A percentile compares a stretch with the other conserved stretches of the same genome.
Evolutionary conservation across 2,888 invertebrate species (phyloP).

Genomic region (Luperina testacea): DNA sequence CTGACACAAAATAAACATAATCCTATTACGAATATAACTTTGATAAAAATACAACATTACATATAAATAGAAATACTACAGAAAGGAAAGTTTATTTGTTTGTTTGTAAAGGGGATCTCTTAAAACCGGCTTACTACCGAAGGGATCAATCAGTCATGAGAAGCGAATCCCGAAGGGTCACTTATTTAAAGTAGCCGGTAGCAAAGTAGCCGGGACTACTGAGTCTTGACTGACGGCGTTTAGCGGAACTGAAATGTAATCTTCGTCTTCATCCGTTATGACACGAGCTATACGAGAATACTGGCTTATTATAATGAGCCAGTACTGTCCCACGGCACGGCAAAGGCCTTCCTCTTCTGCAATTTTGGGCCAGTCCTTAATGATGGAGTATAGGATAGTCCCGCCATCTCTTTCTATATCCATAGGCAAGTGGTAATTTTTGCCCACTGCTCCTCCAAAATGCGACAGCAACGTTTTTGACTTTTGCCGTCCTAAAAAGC

Average conservation of each 20-base stretch:
- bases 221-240: constrained; percentile 4
- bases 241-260: constrained; percentile 2
- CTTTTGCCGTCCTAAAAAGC: background rate
- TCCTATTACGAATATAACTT: constrained; percentile 3
- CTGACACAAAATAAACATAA: background rate
- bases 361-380: background rate
- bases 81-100: constrained; percentile 55
- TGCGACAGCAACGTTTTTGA: background rate
- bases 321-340: background rate
- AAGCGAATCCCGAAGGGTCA: constrained; percentile 51
- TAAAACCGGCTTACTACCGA: constrained; percentile 59
- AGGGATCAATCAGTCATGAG: constrained; percentile 61
- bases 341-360: background rate
- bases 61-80: constrained; percentile 36
- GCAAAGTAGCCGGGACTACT: constrained; percentile 30
- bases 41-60: constrained; percentile 20
- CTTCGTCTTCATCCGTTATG: background rate
- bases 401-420: background rate
- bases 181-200: constrained; percentile 35
- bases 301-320: background rate
- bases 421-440: background rate
- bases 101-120: constrained; percentile 46
- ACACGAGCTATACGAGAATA: background rate
- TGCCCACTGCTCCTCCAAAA: background rate
- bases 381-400: background rate